Evolutionary conservation across 2,113 vertebrate species (phyloP).

Genomic region (Hassar affinis): DNA sequence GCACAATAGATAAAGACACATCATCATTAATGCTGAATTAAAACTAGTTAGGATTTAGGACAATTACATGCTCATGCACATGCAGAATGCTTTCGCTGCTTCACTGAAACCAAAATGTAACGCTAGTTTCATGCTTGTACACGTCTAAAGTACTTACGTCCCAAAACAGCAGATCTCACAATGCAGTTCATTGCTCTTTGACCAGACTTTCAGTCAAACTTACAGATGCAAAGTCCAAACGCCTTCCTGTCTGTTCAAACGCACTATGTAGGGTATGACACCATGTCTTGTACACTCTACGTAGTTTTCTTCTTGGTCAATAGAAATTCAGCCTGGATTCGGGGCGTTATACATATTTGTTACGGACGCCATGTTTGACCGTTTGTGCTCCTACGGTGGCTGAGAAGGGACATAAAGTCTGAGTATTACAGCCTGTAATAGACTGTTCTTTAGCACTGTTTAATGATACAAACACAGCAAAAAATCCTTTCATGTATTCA

Average conservation of each 20-base stretch:
- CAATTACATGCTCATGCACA: background rate
- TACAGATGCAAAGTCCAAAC: background rate
- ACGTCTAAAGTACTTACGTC: conserved; percentile 27
- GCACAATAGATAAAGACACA: background rate
- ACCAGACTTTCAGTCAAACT: background rate
- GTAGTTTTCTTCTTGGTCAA: background rate
- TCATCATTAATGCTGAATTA: background rate
- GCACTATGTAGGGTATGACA: background rate
- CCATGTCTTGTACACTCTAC: background rate
- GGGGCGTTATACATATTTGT: background rate
- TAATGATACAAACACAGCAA: too few relatives aligned
- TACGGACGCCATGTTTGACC: background rate
- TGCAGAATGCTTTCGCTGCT: background rate
- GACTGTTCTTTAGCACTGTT: too few relatives aligned
- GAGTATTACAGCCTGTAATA: background rate
- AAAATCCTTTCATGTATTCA: too few relatives aligned
- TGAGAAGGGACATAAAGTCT: background rate
- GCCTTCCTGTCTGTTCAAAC: background rate
- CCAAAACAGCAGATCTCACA: conserved; percentile 37
- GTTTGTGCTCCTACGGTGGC: background rate
- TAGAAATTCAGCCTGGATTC: background rate
- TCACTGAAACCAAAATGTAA: background rate
- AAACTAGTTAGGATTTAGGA: background rate
- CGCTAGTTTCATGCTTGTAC: background rate
- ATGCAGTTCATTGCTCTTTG: conserved; percentile 49